These are phyloP conservation scores for Melikaiella ostensackeni DNA, from an alignment of 2,888 invertebrate species.

Conservation along the genomic window DNA sequence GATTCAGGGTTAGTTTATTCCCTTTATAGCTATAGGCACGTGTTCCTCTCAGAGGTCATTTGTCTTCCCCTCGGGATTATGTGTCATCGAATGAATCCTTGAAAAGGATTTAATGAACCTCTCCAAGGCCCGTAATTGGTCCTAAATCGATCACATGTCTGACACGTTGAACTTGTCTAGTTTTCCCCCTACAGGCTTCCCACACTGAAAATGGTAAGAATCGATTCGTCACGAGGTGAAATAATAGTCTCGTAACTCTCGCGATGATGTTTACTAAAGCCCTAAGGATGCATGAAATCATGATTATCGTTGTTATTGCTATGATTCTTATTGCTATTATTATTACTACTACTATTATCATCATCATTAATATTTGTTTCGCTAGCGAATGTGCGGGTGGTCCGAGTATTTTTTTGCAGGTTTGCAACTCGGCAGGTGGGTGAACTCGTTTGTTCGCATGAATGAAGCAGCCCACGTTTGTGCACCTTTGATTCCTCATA, in stretches of 20 bases:
- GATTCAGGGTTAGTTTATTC: neutral
- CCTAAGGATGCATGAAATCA: constrained; percentile 37
- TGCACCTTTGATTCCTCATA: constrained; percentile 11
- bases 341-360: neutral
- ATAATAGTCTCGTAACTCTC: constrained; percentile 38
- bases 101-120: constrained; percentile 38
- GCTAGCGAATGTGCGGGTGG: constrained; percentile 5
- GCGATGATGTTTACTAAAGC: constrained; percentile 35
- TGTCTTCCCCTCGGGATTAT: constrained; percentile 2
- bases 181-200: constrained; percentile 18
- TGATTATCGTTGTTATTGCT: constrained; percentile 24
- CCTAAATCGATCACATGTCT: constrained; percentile 38
- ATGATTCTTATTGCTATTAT: neutral
- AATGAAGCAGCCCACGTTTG: constrained; percentile 10
- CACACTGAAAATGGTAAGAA: constrained; percentile 30
- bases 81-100: constrained; percentile 8
- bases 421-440: neutral
- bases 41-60: neutral
- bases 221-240: constrained; percentile 36
- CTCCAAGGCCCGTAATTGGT: constrained; percentile 23
- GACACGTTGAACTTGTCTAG: constrained; percentile 31
- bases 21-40: constrained; percentile 8
- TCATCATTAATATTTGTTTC: neutral
- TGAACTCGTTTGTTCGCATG: neutral
- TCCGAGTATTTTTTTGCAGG: neutral